A percentile compares a stretch with the other conserved stretches of the same genome.
phyloP scores from a whole-genome alignment of 2,888 invertebrate genomes.

The Calameuta filiformis region DNA sequence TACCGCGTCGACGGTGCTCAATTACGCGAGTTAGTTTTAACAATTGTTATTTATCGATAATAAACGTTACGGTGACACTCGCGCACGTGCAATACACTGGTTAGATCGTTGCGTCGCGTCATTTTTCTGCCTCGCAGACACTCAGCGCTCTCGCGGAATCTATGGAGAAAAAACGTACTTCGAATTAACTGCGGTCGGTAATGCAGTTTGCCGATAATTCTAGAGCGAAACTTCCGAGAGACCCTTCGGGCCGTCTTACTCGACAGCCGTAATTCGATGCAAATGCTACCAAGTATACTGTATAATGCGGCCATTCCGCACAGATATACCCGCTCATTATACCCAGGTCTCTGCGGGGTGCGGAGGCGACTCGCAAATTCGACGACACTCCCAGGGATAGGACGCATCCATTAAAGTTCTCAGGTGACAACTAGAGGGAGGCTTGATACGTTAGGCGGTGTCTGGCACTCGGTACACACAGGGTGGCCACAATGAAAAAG shows the following conservation, averaged over 20 bases:
- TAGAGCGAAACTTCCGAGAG: neutral
- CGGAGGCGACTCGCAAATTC: neutral
- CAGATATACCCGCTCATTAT: conserved; percentile 5
- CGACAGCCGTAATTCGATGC: conserved; percentile 3
- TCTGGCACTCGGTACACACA: neutral
- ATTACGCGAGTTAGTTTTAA: neutral
- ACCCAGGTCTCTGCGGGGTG: neutral
- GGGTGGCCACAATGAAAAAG: neutral
- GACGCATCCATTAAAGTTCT: neutral
- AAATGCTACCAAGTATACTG: neutral
- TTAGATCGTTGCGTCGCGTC: neutral
- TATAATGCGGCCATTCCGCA: conserved; percentile 6
- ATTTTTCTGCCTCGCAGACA: neutral
- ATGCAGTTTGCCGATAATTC: neutral
- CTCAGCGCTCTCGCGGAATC: neutral
- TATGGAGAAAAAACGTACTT: neutral
- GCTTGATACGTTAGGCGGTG: neutral
- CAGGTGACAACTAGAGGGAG: neutral
- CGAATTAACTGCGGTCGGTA: neutral
- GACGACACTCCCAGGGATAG: neutral
- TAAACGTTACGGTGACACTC: neutral
- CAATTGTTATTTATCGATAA: neutral
- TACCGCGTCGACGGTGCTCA: neutral
- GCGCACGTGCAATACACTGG: too few species aligned
- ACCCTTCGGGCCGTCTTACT: neutral